phyloP scores from a whole-genome alignment of 2,888 invertebrate genomes.

The Noctua janthe region DNA sequence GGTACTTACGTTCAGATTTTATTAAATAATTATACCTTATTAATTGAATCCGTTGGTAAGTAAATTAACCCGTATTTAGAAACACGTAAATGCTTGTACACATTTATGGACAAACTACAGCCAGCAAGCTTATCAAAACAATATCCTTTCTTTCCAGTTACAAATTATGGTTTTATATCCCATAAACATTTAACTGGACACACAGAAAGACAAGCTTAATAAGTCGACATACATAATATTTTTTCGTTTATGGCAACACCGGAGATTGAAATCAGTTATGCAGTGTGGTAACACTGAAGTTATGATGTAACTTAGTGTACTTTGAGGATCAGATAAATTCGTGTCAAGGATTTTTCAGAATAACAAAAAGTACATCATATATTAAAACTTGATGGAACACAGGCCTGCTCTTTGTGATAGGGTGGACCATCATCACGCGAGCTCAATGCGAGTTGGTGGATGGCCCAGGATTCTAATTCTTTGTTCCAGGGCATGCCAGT shows the following conservation, averaged over 20 bases:
- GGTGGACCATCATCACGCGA: too few relatives aligned
- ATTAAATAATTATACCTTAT: background rate
- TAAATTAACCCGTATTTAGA: background rate
- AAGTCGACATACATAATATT: slow-evolving; percentile 12
- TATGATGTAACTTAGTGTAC: slow-evolving; percentile 10
- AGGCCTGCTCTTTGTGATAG: background rate
- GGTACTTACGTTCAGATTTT: background rate
- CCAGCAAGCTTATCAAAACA: background rate
- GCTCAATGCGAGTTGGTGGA: too few relatives aligned
- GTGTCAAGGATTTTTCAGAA: slow-evolving; percentile 13
- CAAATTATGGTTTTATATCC: slow-evolving; percentile 14
- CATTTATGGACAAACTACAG: background rate
- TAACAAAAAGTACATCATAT: background rate
- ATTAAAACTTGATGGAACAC: background rate
- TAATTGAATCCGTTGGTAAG: background rate
- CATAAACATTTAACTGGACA: slow-evolving; percentile 19
- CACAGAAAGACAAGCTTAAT: background rate
- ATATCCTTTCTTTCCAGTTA: background rate
- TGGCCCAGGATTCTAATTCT: too few relatives aligned
- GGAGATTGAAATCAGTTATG: slow-evolving; percentile 47
- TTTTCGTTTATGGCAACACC: slow-evolving; percentile 42
- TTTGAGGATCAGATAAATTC: slow-evolving; percentile 17
- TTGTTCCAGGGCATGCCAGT: background rate
- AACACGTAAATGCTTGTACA: background rate
- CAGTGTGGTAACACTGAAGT: slow-evolving; percentile 40